phyloP scores from a whole-genome alignment of 1,140 invertebrate genomes.

The Steinernema khuongi region DNA sequence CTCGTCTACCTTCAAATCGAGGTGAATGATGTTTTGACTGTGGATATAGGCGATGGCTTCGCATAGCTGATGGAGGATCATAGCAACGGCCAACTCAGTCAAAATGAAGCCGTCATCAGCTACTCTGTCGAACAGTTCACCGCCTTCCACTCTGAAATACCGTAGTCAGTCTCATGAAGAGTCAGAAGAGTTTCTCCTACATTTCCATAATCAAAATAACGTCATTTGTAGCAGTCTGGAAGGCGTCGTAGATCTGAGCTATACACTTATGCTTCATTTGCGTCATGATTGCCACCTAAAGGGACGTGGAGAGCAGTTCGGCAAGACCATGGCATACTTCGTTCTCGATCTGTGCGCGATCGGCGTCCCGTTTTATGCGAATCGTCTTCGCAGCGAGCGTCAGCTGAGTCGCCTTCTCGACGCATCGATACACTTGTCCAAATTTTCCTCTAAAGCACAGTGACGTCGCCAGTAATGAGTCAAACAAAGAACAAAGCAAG shows the following conservation, averaged over 20 bases:
- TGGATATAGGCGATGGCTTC: constrained; percentile 64
- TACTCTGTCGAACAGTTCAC: constrained; percentile 65
- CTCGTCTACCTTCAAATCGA: constrained; percentile 63
- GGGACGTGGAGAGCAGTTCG: not conserved
- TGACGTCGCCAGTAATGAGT: constrained; percentile 20
- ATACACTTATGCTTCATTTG: constrained; percentile 64
- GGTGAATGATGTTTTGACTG: constrained; percentile 63
- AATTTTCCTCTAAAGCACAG: constrained; percentile 86
- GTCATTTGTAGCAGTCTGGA: constrained; percentile 63
- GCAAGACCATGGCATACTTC: constrained; percentile 55
- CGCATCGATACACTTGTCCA: constrained; percentile 57
- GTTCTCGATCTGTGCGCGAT: constrained; percentile 51
- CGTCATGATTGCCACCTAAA: constrained; percentile 62
- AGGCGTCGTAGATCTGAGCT: constrained; percentile 64
- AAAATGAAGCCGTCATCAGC: constrained; percentile 63
- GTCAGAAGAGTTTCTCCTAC: constrained; percentile 65
- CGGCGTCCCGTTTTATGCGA: constrained; percentile 47
- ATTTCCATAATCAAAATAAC: constrained; percentile 65
- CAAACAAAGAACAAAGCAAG: no score
- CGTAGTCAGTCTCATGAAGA: constrained; percentile 15
- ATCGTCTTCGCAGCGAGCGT: constrained; percentile 56
- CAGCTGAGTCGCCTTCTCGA: constrained; percentile 48
- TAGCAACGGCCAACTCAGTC: constrained; percentile 63
- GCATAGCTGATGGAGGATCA: constrained; percentile 63
- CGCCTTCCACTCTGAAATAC: constrained; percentile 60